Evolutionary conservation across 2,797 vertebrate species (phyloP), one percentile per base, ranked within the genome.

Genomic region (Epinephelus malabaricus): DNA sequence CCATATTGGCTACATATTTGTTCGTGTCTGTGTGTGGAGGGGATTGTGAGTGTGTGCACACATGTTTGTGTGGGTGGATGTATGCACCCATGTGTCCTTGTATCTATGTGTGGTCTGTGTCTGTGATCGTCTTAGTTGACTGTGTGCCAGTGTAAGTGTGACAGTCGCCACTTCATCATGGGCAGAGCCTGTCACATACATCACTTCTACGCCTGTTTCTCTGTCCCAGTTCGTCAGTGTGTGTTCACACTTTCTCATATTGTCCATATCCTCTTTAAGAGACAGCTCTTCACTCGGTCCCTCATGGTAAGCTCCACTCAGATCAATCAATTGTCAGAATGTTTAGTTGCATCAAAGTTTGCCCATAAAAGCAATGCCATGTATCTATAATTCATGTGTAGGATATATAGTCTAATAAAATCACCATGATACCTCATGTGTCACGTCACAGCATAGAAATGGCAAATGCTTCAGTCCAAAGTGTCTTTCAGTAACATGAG

Each of bases 151-250:
- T 70, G 49, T 58, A 79, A 89, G 90, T 94, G 88, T 90, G 87
- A 89, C 85, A 82, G 84, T 81, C 51, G 21, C 60, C 92, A 84
- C 91, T 87, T 92, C 82, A 90, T 93, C 87, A 88, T 76, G 73
- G 82, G 75, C 82, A 81, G 82, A 79, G 75, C 66, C 83, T 84
- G 86, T 84, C 86, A 84, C 87, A 90, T 81, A 86, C 84, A 88
- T 91, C 89, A 81, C 82, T 51, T 6, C 76, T 84, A 3, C 17
- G 74, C 83, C 79, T 79, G 69, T 79, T 68, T 21, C 58, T 84
- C 19, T n/a, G 59, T 69, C 70, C 78, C 60, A 55, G 50, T 79
- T 76, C 81, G 83, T 85, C 84, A 68, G 73, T 54, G 63, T 62
- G 76, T 78, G 78, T 89, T 82, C 81, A 70, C 59, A 78, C 77